A percentile compares a stretch with the other conserved stretches of the same genome.
phyloP scores from a whole-genome alignment of 1,140 invertebrate genomes.

The Drosophila bocki region DNA sequence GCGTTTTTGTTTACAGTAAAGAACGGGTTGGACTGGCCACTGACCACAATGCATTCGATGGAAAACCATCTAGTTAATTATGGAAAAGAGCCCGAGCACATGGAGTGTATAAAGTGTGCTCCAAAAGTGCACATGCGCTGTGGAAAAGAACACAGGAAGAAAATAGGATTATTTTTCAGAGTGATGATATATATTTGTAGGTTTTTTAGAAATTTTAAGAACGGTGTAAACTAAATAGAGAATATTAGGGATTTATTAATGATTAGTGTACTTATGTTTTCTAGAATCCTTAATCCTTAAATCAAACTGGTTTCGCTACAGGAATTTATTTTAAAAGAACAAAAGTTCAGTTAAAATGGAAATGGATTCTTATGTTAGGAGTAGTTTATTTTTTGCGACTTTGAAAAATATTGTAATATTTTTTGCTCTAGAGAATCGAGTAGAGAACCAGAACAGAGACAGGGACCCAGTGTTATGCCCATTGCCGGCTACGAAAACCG shows the following conservation, averaged over 20 bases:
- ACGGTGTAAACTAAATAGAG: background rate
- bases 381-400: background rate
- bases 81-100: constrained; percentile 54
- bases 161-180: background rate
- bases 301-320: background rate
- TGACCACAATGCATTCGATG: constrained; percentile 53
- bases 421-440: background rate
- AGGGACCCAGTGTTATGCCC: constrained; percentile 13
- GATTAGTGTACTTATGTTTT: background rate
- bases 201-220: background rate
- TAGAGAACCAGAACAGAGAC: constrained; percentile 21
- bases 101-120: constrained; percentile 43
- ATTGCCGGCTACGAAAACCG: constrained; percentile 25
- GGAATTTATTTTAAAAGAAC: background rate
- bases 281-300: background rate
- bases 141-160: constrained; percentile 11
- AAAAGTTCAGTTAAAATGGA: no score
- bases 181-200: no score
- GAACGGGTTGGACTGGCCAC: constrained; percentile 33
- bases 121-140: constrained; percentile 72
- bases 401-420: background rate
- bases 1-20: constrained; percentile 37
- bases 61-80: constrained; percentile 79
- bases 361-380: no score
- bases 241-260: background rate